Conservation (phyloP, 2,888 invertebrate genomes). For the Ganaspis brasiliensis region DNA sequence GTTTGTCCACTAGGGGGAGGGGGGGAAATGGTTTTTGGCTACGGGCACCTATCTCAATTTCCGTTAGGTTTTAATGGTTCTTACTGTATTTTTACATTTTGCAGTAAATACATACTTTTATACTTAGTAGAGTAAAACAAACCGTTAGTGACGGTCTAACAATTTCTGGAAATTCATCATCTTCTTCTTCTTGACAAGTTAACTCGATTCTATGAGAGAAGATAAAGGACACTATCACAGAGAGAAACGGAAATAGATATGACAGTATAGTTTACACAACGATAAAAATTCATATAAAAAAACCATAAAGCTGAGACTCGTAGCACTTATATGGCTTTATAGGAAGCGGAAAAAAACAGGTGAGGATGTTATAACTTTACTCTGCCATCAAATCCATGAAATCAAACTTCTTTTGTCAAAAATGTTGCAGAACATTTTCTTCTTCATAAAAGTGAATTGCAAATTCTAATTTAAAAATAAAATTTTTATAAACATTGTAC, state of each 20-base stretch:
- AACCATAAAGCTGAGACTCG: constrained; percentile 69
- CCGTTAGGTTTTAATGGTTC: too few species aligned
- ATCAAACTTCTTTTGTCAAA: neutral
- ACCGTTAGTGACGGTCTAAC: constrained; percentile 57
- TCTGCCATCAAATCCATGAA: neutral
- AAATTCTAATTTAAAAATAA: too few species aligned
- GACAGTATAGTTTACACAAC: constrained; percentile 73
- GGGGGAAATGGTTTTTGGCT: too few species aligned
- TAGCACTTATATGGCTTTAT: constrained; percentile 65
- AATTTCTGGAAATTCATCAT: constrained; percentile 74
- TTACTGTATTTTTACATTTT: too few species aligned
- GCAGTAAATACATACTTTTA: too few species aligned
- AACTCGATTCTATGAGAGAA: constrained; percentile 63
- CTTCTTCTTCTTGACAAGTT: constrained; percentile 69
- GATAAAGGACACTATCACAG: constrained; percentile 66
- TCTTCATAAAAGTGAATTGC: neutral
- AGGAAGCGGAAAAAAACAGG: constrained; percentile 53
- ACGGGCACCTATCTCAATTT: too few species aligned
- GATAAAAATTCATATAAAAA: constrained; percentile 77
- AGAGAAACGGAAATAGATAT: constrained; percentile 70
- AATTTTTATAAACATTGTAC: too few species aligned
- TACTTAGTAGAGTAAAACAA: too few species aligned
- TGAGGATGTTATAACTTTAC: neutral
- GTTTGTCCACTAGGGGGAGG: too few species aligned
- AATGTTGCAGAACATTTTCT: neutral